Evolutionary conservation across 1,140 invertebrate species (phyloP), one percentile per base, ranked within the genome.

Genomic region (Drosophila pseudoananassae): DNA sequence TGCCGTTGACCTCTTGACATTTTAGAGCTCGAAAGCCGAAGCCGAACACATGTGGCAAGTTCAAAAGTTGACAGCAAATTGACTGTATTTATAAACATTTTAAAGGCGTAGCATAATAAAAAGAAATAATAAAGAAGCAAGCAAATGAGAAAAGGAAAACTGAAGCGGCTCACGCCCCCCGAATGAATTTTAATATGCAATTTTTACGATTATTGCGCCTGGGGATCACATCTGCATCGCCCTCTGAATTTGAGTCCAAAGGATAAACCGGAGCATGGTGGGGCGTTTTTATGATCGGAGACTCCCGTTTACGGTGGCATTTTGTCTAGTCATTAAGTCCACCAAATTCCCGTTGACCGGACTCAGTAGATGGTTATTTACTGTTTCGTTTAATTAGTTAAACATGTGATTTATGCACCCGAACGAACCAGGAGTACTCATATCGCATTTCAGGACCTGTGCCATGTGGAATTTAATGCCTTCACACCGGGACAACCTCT

Each of bases 71-170:
- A 88, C 83, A 79, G 76, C 76, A 88, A 88, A 88, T 88, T 88
- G 83, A 83, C 83, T 88, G 76, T 84, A 88, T 88, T 89, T 88
- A 89, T 88, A 88, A 88, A 88, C 83, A 88, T 76, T 87, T 85
- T 69, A 69, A 76, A 71, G 65, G 64, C 74, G 43, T 49, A 55
- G 68, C 81, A 59, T 36, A 76, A 76, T 71, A 75, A 75, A 64
- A 73, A 68, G 4, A 25, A 27, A 58, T 43, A 15, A 56, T 38
- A 23, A 33, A 51, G 27, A 38, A 50, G n/a, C 14, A 47, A 15
- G 29, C 17, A 31, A 23, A 38, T 27, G 25, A 27, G 6, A 27
- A 33, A 38, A 38, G 17, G 61, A 55, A 54, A 75, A 59, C 60
- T 23, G 60, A 76, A 53, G 31, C 63, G 31, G 64, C 25, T 45